A percentile compares a stretch with the other conserved stretches of the same genome.
These are phyloP conservation scores for Neuroscelio doddi DNA, from an alignment of 2,888 invertebrate species.

Conservation along the genomic window DNA sequence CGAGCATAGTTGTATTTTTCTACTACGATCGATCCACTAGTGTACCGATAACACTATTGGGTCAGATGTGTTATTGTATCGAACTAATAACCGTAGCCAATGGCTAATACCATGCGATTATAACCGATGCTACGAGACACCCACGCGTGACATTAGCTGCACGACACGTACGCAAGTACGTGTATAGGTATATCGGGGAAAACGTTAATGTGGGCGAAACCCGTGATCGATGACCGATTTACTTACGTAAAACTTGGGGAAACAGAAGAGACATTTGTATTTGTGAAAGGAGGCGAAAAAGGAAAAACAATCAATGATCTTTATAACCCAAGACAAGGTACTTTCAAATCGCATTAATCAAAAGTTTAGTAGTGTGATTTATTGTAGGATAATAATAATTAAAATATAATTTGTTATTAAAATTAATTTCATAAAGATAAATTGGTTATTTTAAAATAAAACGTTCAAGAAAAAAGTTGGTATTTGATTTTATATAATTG, in stretches of 20 bases:
- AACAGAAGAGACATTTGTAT: constrained; percentile 17
- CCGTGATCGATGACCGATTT: constrained; percentile 45
- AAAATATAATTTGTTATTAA: no score
- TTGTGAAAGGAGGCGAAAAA: constrained; percentile 1
- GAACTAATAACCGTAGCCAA: constrained; percentile 55
- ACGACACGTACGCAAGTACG: constrained; percentile 35
- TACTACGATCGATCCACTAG: constrained; percentile 8
- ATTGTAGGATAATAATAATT: no score
- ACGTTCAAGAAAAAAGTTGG: no score
- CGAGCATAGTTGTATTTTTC: no score
- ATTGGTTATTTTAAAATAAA: no score
- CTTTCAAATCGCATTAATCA: neutral
- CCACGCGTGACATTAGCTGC: constrained; percentile 52
- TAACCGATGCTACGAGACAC: constrained; percentile 52
- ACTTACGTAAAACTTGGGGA: constrained; percentile 38
- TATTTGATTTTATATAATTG: no score
- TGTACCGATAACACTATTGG: constrained; percentile 25
- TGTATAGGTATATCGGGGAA: constrained; percentile 24
- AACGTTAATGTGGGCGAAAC: constrained; percentile 32
- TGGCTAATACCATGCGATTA: constrained; percentile 55
- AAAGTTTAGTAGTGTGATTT: no score
- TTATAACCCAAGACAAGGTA: no score
- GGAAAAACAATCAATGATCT: neutral
- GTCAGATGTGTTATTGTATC: constrained; percentile 45
- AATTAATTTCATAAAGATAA: no score